Conservation (phyloP, 2,888 invertebrate genomes). For the Eupithecia tripunctaria region DNA sequence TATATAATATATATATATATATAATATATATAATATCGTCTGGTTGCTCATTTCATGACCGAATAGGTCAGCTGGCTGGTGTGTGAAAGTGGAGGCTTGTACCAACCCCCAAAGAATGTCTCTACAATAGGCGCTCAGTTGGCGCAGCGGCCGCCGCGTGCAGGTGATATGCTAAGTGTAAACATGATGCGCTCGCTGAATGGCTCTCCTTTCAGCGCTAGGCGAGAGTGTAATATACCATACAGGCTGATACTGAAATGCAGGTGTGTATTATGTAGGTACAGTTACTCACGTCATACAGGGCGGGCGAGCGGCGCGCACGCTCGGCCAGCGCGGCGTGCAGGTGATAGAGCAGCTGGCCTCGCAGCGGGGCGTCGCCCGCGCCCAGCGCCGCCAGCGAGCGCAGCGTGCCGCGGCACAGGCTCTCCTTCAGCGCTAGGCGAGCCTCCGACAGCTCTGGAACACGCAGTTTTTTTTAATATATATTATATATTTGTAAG, state of each 20-base stretch:
- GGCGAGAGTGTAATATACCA: conserved; percentile 65
- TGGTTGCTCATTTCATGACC: too few relatives aligned
- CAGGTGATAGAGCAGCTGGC: conserved; percentile 80
- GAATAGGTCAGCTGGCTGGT: too few relatives aligned
- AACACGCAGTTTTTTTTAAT: background rate
- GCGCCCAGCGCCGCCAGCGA: conserved; percentile 83
- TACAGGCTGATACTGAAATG: background rate
- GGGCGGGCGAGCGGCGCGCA: conserved; percentile 75
- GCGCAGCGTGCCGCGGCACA: conserved; percentile 85
- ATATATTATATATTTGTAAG: too few relatives aligned
- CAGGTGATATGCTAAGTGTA: too few relatives aligned
- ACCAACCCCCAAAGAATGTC: background rate
- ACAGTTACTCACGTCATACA: conserved; percentile 66
- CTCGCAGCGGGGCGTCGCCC: conserved; percentile 83
- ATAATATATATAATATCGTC: too few relatives aligned
- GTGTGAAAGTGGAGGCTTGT: background rate
- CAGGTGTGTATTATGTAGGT: too few relatives aligned
- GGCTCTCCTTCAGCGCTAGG: conserved; percentile 83
- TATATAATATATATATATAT: too few relatives aligned
- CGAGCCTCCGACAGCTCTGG: conserved; percentile 85
- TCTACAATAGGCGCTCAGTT: conserved; percentile 68
- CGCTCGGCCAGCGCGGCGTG: conserved; percentile 82
- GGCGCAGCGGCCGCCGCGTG: background rate
- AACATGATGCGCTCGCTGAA: too few relatives aligned
- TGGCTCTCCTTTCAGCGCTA: conserved; percentile 75